Evolutionary conservation across 1,140 invertebrate species (phyloP), one percentile per base, ranked within the genome.

Genomic region (Neodiprion lecontei): DNA sequence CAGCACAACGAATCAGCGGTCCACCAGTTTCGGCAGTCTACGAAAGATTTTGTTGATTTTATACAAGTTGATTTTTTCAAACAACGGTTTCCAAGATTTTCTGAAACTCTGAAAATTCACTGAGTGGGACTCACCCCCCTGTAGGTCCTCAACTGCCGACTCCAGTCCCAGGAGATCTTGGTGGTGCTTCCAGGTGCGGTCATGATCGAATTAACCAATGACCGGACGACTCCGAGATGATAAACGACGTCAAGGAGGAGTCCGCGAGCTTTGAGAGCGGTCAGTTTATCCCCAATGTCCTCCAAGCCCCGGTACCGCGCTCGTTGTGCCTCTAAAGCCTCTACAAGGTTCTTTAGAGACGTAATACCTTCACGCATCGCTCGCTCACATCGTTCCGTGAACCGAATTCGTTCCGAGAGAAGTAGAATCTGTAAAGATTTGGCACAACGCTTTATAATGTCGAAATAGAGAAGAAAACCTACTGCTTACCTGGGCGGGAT

Each of bases 201-300:
- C n/a, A n/a, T 61, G 2, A 8, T 61, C 11, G 53, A 88, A 14
- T 91, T 86, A 49, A 97, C 90, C 14, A 99, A 89, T 79, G 92
- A 89, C 79, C 95, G 92, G 12, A 98, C 91, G 7, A 99, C 91
- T 73, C 92, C 90, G 65, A 97, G 92, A 85, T 97, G 94, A 90
- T 99, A 96, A 75, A 99, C 96, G 0, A 96, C 94, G 83, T 99
- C 98, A 72, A 99, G 86, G 75, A 99, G 93, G n/a, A 99, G 89
- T 11, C 81, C 81, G 0, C 85, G 83, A 9, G 93, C 92, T 82
- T 92, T 92, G 11, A 87, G 69, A 1, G 83, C 81, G 1, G 80
- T 86, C 73, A 93, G 81, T 77, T 91, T 91, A 70, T 92, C 84
- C 0, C 82, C 82, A 14, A 82, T 75, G 40, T 87, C 83, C 49